Conservation (phyloP, 2,797 vertebrate genomes). For the Thaleichthys pacificus region DNA sequence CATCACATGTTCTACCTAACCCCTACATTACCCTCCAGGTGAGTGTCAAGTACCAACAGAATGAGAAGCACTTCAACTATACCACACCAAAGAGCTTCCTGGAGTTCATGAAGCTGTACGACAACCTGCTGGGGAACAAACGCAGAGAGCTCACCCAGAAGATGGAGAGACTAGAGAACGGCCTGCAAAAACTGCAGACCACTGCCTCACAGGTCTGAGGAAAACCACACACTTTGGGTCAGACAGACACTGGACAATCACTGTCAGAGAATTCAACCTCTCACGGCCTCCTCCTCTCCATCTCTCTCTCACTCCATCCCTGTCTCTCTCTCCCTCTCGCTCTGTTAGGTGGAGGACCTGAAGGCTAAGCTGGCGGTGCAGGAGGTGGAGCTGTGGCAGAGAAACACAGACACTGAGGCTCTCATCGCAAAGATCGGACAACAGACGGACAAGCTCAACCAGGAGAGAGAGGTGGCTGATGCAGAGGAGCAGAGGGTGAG, state of each 20-base stretch:
- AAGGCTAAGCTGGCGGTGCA: slow-evolving; percentile 92
- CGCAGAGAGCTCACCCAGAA: slow-evolving; percentile 80
- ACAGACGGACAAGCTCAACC: slow-evolving; percentile 93
- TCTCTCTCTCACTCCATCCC: neutral
- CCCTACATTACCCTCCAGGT: slow-evolving; percentile 45
- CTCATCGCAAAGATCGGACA: slow-evolving; percentile 82
- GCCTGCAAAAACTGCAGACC: slow-evolving; percentile 89
- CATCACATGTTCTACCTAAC: neutral
- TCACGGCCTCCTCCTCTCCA: neutral
- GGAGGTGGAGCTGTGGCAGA: slow-evolving; percentile 89
- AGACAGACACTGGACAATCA: too few relatives aligned
- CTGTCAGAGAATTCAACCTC: slow-evolving; percentile 61
- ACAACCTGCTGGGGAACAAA: slow-evolving; percentile 80
- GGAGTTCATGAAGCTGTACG: slow-evolving; percentile 93
- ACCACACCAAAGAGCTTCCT: slow-evolving; percentile 97
- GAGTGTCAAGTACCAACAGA: slow-evolving; percentile 78
- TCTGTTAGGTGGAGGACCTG: slow-evolving; percentile 87
- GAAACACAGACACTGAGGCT: slow-evolving; percentile 85
- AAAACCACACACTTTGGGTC: slow-evolving; percentile 32
- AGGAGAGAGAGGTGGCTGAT: slow-evolving; percentile 85
- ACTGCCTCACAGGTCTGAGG: slow-evolving; percentile 86
- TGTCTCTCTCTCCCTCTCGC: neutral
- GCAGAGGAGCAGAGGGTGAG: slow-evolving; percentile 89
- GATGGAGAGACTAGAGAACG: slow-evolving; percentile 87
- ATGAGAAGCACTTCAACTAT: slow-evolving; percentile 90